phyloP scores from a whole-genome alignment of 2,797 vertebrate genomes.

The Enteromius treurensis region DNA sequence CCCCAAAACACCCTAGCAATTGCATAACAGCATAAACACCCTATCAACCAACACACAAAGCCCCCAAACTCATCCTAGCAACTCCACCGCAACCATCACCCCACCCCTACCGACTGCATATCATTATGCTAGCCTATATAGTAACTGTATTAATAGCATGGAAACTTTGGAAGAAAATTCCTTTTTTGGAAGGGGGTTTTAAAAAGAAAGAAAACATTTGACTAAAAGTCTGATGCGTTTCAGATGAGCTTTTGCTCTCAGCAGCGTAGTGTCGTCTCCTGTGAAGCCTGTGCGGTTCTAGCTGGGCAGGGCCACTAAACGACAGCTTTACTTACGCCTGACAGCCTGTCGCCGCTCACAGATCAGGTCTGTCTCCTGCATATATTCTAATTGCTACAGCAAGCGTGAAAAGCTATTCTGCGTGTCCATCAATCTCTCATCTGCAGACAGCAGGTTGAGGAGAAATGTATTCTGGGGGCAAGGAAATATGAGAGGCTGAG shows the following conservation, averaged over 20 bases:
- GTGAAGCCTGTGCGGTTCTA: background rate
- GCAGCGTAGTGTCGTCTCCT: background rate
- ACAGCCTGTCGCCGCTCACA: conserved; percentile 38
- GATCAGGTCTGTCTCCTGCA: conserved; percentile 36
- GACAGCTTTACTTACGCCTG: conserved; percentile 27
- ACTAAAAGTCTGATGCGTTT: background rate
- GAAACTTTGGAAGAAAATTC: no score
- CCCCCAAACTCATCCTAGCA: background rate
- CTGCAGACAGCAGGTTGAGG: conserved; percentile 34
- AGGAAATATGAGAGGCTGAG: conserved; percentile 15
- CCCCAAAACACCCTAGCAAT: background rate
- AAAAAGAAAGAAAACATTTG: background rate
- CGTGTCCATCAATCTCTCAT: conserved; percentile 49
- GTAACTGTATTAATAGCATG: background rate
- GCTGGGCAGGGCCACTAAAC: background rate
- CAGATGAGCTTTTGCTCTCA: background rate
- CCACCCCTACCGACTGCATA: no score
- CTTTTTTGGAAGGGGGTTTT: background rate
- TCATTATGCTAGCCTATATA: no score
- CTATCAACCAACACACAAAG: background rate
- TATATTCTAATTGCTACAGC: conserved; percentile 44
- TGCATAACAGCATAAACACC: background rate
- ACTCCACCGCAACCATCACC: background rate
- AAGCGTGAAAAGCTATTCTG: conserved; percentile 37
- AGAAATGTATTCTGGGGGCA: conserved; percentile 29